These are phyloP conservation scores for Megalops atlanticus DNA, from an alignment of 2,113 vertebrate genomes.

Conservation along the genomic window DNA sequence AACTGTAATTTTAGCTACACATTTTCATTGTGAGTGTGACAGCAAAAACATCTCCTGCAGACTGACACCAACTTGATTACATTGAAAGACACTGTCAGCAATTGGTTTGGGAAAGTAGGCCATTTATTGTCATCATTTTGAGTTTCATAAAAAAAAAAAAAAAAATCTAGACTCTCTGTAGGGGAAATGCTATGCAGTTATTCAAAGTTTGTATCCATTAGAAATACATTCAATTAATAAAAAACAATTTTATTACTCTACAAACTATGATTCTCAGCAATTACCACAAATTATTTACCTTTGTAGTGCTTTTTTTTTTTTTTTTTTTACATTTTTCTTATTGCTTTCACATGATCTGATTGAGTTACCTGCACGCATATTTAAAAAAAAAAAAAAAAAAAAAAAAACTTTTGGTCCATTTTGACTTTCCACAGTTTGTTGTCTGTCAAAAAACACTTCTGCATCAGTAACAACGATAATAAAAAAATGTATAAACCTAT, in stretches of 20 bases:
- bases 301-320: conserved; percentile 49
- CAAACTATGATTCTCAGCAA: conserved; percentile 43
- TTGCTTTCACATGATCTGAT: conserved; percentile 19
- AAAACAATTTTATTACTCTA: conserved; percentile 41
- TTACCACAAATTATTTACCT: conserved; percentile 45
- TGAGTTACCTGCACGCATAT: neutral
- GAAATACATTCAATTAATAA: conserved; percentile 71
- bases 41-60: too few relatives aligned
- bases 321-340: conserved; percentile 24
- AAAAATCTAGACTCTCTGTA: conserved; percentile 56
- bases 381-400: conserved; percentile 16
- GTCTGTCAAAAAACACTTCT: conserved; percentile 8
- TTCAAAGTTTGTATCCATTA: conserved; percentile 57
- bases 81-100: neutral
- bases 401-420: conserved; percentile 43
- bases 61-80: neutral
- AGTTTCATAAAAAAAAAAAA: conserved; percentile 47
- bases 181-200: conserved; percentile 57
- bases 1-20: neutral
- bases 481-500: conserved; percentile 27
- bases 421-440: conserved; percentile 34
- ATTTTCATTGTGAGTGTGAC: too few relatives aligned
- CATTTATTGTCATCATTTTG: conserved; percentile 68
- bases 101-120: conserved; percentile 58
- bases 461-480: conserved; percentile 29